Conservation (phyloP, 2,888 invertebrate species). For the Trachelus troglodyta region DNA sequence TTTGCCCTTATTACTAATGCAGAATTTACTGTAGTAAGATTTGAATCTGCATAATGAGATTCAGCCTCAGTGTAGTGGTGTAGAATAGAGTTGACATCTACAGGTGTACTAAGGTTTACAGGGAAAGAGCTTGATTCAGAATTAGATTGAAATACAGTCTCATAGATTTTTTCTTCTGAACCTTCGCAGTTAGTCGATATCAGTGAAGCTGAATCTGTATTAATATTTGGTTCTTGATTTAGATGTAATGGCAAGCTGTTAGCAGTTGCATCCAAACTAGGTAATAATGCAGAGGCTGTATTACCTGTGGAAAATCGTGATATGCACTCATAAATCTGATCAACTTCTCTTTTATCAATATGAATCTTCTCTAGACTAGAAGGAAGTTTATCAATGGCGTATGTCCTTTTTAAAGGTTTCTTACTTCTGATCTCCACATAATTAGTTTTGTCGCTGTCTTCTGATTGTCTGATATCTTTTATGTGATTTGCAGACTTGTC, state of each 20-base stretch:
- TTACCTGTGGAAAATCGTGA: constrained; percentile 29
- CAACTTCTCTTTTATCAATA: constrained; percentile 12
- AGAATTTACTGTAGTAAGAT: background rate
- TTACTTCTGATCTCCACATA: constrained; percentile 14
- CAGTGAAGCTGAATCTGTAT: background rate
- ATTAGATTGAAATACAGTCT: background rate
- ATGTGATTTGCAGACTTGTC: background rate
- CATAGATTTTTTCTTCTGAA: background rate
- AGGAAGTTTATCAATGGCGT: background rate
- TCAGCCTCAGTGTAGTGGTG: background rate
- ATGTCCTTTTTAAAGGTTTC: constrained; percentile 14
- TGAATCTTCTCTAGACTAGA: constrained; percentile 7
- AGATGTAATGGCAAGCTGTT: background rate
- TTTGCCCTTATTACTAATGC: constrained; percentile 28
- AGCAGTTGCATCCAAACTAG: background rate
- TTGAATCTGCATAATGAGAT: background rate
- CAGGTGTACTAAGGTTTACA: background rate
- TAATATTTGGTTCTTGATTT: background rate
- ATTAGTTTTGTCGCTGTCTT: constrained; percentile 2
- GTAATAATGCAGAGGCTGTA: background rate
- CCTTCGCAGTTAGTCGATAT: background rate
- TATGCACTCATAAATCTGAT: constrained; percentile 33
- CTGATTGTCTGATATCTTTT: background rate
- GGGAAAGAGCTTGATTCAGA: background rate
- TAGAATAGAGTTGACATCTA: background rate